Evolutionary conservation across 2,888 invertebrate genomes (phyloP).

Genomic region (Agriotes lineatus): DNA sequence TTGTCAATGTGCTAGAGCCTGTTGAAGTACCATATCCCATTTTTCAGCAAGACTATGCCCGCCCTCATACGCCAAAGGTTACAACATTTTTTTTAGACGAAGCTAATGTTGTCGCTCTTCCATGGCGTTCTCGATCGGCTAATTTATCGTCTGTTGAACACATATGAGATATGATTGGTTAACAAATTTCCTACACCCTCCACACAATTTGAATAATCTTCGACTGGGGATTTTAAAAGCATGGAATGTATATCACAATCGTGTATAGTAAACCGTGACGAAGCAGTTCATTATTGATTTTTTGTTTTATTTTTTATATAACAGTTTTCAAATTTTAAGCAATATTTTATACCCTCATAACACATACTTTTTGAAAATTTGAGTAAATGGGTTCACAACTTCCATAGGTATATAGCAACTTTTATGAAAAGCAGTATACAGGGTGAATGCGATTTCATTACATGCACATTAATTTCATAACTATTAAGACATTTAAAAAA

Average conservation of each 20-base stretch:
- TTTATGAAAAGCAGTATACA: too few relatives aligned
- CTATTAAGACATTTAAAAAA: too few relatives aligned
- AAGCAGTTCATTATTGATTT: background rate
- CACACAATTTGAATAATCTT: conserved; percentile 12
- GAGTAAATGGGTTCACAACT: too few relatives aligned
- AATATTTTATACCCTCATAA: too few relatives aligned
- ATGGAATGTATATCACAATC: conserved; percentile 6
- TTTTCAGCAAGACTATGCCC: too few relatives aligned
- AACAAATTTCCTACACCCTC: conserved; percentile 7
- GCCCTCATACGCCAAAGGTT: background rate
- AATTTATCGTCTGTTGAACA: background rate
- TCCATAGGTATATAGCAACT: too few relatives aligned
- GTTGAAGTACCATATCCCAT: background rate
- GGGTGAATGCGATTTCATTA: too few relatives aligned
- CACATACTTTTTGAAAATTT: too few relatives aligned
- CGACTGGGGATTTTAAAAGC: background rate
- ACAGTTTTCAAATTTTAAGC: too few relatives aligned
- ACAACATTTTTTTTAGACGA: conserved; percentile 7
- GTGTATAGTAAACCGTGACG: background rate
- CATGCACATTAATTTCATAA: too few relatives aligned
- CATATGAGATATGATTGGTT: background rate
- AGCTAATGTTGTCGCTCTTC: background rate
- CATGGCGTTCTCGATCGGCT: conserved; percentile 10
- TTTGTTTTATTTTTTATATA: too few relatives aligned
- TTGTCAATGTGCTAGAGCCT: background rate